Evolutionary conservation across 2,797 vertebrate genomes (phyloP).

Genomic region (Enteromius thamalakanensis): DNA sequence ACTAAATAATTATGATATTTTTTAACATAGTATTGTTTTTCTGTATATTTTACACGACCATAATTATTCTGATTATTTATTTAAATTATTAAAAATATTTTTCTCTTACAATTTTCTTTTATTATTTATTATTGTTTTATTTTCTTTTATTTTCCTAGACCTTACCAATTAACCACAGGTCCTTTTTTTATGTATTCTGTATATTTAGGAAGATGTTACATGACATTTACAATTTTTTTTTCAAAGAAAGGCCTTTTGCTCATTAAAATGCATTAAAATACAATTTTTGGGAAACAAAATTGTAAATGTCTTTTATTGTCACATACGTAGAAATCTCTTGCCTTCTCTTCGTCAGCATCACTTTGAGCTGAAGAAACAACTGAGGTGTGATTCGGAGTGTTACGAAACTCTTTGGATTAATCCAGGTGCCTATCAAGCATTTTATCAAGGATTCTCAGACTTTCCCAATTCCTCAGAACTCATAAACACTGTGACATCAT

Average conservation of each 20-base stretch:
- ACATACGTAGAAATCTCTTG: not conserved
- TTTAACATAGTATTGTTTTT: not conserved
- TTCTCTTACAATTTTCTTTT: not conserved
- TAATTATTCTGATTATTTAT: not conserved
- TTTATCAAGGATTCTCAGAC: not conserved
- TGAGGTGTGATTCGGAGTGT: not conserved
- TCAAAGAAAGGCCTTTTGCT: too few species aligned
- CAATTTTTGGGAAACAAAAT: not conserved
- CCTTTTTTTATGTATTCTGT: too few species aligned
- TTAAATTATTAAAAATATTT: too few species aligned
- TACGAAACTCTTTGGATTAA: not conserved
- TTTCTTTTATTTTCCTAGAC: too few species aligned
- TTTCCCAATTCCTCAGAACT: conserved; percentile 9
- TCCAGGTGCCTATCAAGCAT: not conserved
- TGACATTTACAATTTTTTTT: too few species aligned
- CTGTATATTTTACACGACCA: not conserved
- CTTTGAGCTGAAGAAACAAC: not conserved
- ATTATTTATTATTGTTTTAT: not conserved
- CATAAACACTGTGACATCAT: not conserved
- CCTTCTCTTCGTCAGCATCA: not conserved
- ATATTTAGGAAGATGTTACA: too few species aligned
- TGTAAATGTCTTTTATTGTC: not conserved
- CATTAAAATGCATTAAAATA: not conserved
- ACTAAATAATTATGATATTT: not conserved
- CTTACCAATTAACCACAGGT: too few species aligned